Evolutionary conservation across 2,113 vertebrate species (phyloP).

Genomic region (Mesocricetus auratus): DNA sequence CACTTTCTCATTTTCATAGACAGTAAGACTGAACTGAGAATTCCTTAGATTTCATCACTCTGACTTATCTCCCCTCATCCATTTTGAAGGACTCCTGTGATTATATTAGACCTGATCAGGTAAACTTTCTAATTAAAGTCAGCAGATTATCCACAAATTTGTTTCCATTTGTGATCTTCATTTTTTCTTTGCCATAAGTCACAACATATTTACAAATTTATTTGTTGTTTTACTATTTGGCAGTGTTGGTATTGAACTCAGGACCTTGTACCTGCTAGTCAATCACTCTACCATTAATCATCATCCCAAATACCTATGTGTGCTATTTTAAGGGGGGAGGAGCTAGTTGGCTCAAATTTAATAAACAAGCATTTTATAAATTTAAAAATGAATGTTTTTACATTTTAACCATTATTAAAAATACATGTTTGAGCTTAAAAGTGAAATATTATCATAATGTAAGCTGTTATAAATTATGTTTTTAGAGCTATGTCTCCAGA

Average conservation of each 20-base stretch:
- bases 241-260: not conserved
- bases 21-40: not conserved
- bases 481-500: conserved; percentile 32
- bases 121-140: conserved; percentile 1
- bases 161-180: not conserved
- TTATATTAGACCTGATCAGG: not conserved
- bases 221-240: not conserved
- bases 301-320: not conserved
- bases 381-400: conserved; percentile 8
- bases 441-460: conserved; percentile 16
- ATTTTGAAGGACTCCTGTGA: not conserved
- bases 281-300: not conserved
- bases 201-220: not conserved
- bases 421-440: not conserved
- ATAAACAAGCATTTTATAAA: not conserved
- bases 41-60: not conserved
- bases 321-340: not conserved
- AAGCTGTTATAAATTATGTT: not conserved
- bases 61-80: not conserved
- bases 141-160: not conserved
- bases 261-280: not conserved
- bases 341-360: not conserved
- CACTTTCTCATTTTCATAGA: not conserved
- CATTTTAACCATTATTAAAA: not conserved
- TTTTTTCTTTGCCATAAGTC: not conserved